These are phyloP conservation scores for Ispidina picta DNA, from an alignment of 2,797 vertebrate species.

Conservation along the genomic window DNA sequence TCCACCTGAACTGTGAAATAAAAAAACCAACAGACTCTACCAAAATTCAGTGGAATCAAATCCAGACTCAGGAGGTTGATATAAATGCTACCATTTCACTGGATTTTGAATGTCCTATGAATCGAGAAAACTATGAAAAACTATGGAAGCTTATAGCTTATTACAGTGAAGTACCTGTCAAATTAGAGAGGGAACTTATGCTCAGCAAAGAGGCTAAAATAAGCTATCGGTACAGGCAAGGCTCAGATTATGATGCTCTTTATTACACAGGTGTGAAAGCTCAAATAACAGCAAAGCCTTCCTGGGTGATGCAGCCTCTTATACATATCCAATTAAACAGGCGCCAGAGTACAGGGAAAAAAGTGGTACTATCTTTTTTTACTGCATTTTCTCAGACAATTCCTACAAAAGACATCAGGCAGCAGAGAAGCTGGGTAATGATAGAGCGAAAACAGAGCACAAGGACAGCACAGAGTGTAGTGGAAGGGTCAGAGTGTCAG, in stretches of 20 bases:
- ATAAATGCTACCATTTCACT: constrained; percentile 81
- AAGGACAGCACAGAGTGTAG: constrained; percentile 57
- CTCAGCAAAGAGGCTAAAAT: constrained; percentile 74
- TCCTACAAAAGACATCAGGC: constrained; percentile 50
- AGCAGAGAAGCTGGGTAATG: constrained; percentile 85
- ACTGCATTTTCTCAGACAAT: constrained; percentile 73
- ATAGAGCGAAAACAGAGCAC: constrained; percentile 78
- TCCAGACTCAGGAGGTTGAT: constrained; percentile 74
- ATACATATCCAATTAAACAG: constrained; percentile 87
- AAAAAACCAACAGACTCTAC: constrained; percentile 69
- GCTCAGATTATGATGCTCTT: constrained; percentile 80
- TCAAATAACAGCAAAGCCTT: constrained; percentile 78
- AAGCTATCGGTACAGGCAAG: constrained; percentile 85
- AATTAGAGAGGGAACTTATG: constrained; percentile 77
- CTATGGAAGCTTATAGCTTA: constrained; percentile 94
- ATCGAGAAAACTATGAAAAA: constrained; percentile 85
- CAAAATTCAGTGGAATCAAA: constrained; percentile 81
- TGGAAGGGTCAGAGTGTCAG: constrained; percentile 77
- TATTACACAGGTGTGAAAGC: constrained; percentile 91
- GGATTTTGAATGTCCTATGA: constrained; percentile 86
- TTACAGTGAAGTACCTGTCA: constrained; percentile 90
- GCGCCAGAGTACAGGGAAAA: constrained; percentile 82
- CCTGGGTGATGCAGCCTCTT: constrained; percentile 87
- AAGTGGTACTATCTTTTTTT: constrained; percentile 80
- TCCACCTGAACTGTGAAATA: constrained; percentile 82